Base-by-base conservation (phyloP, 2,797 vertebrate species). In the Rhodeus uyekii region DNA sequence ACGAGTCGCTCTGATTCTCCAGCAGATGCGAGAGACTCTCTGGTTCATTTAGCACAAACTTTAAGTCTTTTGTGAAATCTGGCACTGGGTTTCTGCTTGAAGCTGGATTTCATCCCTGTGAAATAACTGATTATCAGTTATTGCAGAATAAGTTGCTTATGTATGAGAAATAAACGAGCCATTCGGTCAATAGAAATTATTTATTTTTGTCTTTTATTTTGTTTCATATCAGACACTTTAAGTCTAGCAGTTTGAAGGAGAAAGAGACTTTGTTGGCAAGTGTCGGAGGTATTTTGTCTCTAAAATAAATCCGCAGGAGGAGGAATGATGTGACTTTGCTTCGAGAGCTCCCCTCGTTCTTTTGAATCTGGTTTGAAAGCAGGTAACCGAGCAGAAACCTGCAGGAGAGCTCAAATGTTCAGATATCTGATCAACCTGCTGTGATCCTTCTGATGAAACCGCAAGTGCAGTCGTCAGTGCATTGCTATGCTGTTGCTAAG, bases 41-140 rank as follows among this genome's bases (percentile, higher is more conserved):
- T 64, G 60, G 38, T n/a, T 77, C 75, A 77, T 77, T 77, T 34
- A 77, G 29, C 36, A 10, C 72, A 27, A 58, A 58, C 72, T 44
- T 44, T 24, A 42, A 8, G 7, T 16, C 32, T 38, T 68, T 27
- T 24, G 13, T 38, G 3, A 55, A 74, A 36, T n/a, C 32, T 36
- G 5, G 36, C 32, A 16, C 50, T 50, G 5, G 8, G 8, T 34
- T 36, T 48, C 68, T 48, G 1, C 29, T 16, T 34, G 4, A 32
- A 3, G 18, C 18, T 72, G 44, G 48, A 38, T 53, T 55, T 55
- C 5, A 39, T 27, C 34, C 34, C 48, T 18, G 22, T 24, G 9
- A 55, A n/a, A 16, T 36, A n/a, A 9, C 2, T 3, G 27, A 46
- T 29, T 39, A 67, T 42, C 22, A 0, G 22, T 13, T 12, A 18